Conservation (phyloP, 2,888 invertebrate species). For the Eupelmus urozonus region DNA sequence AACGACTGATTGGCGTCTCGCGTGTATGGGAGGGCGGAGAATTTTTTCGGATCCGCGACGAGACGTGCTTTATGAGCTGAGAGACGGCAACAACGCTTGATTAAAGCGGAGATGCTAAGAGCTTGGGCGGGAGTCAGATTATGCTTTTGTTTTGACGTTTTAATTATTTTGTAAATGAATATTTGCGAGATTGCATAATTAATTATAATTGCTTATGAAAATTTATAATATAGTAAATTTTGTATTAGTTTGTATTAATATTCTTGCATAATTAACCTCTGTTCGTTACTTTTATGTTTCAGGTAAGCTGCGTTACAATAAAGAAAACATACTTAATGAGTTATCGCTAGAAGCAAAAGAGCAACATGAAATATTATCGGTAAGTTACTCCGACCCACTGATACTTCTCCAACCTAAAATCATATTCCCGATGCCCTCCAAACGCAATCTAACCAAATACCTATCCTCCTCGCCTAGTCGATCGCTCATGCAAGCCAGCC, state of each 20-base stretch:
- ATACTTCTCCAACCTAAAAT: too few species aligned
- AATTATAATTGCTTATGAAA: too few species aligned
- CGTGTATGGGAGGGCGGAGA: not conserved
- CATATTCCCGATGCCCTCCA: too few species aligned
- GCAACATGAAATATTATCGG: slow-evolving; percentile 32
- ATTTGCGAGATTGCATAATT: too few species aligned
- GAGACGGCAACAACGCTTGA: not conserved
- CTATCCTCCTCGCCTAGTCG: too few species aligned
- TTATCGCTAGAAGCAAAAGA: slow-evolving; percentile 2
- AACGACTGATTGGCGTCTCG: slow-evolving; percentile 29
- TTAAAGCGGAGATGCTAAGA: slow-evolving; percentile 4
- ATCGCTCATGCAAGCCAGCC: too few species aligned
- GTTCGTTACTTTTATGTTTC: slow-evolving; percentile 43
- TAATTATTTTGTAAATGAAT: too few species aligned
- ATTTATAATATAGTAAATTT: not conserved
- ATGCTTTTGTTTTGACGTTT: too few species aligned
- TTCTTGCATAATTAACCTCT: slow-evolving; percentile 3
- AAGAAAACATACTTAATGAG: slow-evolving; percentile 15
- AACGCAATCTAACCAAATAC: too few species aligned
- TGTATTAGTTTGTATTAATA: not conserved
- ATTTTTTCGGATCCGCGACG: not conserved
- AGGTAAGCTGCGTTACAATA: slow-evolving; percentile 39
- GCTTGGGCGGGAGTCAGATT: too few species aligned
- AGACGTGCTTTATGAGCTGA: too few species aligned
- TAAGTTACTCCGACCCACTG: not conserved